Percentiles rank a stretch among this genome's conserved stretches.
These are phyloP conservation scores for Dryoscopus gambensis DNA, from an alignment of 2,113 vertebrate genomes.

Conservation along the genomic window DNA sequence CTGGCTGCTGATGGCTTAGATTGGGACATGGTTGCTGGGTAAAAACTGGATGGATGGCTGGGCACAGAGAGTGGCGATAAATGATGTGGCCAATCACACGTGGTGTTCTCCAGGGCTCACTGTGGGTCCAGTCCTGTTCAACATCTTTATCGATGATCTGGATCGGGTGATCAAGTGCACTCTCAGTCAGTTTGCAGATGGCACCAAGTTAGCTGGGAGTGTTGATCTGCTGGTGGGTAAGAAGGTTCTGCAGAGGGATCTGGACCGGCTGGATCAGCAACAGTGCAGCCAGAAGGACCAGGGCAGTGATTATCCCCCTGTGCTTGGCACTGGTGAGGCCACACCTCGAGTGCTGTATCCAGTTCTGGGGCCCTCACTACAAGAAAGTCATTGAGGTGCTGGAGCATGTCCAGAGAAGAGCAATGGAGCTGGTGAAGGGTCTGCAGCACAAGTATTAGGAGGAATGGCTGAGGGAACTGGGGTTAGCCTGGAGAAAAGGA, in stretches of 20 bases:
- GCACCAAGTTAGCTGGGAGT: not conserved
- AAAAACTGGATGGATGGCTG: not conserved
- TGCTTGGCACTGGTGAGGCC: too few species aligned
- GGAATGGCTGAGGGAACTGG: not conserved
- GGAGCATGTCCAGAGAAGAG: not conserved
- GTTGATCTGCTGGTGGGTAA: not conserved
- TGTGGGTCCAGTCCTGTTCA: not conserved
- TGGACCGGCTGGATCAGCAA: not conserved
- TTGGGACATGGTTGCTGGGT: not conserved
- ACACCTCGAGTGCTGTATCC: too few species aligned
- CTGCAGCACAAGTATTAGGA: not conserved
- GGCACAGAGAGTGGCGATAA: not conserved
- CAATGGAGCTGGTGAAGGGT: rapidly evolving
- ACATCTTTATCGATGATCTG: not conserved
- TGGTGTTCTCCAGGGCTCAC: not conserved
- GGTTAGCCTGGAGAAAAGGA: not conserved
- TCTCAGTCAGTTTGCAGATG: not conserved
- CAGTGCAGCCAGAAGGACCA: not conserved
- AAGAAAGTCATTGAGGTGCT: not conserved
- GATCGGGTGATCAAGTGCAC: too few species aligned
- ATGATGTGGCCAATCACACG: not conserved
- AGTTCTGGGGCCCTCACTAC: not conserved
- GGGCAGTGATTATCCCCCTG: not conserved
- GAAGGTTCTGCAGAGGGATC: not conserved
- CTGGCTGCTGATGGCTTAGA: not conserved